Evolutionary conservation across 2,113 vertebrate genomes (phyloP), one percentile per base, ranked within the genome.

Genomic region (Parotia lawesii): DNA sequence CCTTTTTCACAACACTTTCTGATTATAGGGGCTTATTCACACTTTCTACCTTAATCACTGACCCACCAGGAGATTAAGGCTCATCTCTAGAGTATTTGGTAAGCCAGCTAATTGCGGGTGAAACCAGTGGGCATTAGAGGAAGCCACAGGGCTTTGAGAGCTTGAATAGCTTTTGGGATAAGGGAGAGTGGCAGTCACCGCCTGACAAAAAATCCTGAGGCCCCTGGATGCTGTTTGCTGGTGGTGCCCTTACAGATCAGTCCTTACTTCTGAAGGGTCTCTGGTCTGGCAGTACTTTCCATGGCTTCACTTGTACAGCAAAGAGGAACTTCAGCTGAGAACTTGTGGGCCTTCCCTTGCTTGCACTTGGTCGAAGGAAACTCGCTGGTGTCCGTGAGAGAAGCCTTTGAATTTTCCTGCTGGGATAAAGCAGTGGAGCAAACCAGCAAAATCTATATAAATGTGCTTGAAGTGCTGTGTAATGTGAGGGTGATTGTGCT

Each of bases 401-500:
- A 27, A 72, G 17, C 10, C 37, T 85, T 70, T 14, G 27, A 8
- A 6, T 66, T 50, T 8, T 57, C 1, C 0, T 10, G 7, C 25
- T 61, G 71, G 69, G n/a, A 16, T 17, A 7, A 2, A 58, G 38
- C n/a, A 64, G 44, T 1, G 17, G 45, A 69, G 23, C 29, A 48
- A 69, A 48, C 0, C 31, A 3, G 1, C 12, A 24, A 42, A 50
- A 28, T 8, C 3, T 0, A 5, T 10, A 7, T 3, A 28, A 17
- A 23, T 1, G 9, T 29, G 29, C 38, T 64, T 27, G 10, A 38
- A 2, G 4, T 72, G 57, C 29, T 33, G 1, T 10, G 2, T 6
- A 24, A 11, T 0, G 2, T 12, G 2, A 35, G 29, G 21, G 31
- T 8, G 45, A 4, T 31, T 51, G 48, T 20, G 50, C 13, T 67